phyloP scores from a whole-genome alignment of 2,888 invertebrate genomes.

The Hemithea aestivaria region DNA sequence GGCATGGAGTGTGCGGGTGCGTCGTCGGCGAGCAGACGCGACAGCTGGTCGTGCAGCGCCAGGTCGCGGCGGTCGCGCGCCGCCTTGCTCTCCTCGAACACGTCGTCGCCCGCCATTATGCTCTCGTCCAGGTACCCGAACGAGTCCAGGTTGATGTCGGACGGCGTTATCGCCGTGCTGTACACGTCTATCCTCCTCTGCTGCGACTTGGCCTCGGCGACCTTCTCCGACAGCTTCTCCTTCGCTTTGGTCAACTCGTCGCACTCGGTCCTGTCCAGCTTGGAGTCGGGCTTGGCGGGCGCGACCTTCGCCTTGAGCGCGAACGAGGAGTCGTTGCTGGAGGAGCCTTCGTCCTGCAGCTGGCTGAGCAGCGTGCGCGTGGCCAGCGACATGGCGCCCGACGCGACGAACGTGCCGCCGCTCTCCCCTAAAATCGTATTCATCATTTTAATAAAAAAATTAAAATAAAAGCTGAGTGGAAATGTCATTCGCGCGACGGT shows the following conservation, averaged over 20 bases:
- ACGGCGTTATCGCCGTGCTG: conserved; percentile 72
- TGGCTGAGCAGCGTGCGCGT: conserved; percentile 73
- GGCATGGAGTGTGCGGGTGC: conserved; percentile 60
- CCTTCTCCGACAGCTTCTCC: conserved; percentile 66
- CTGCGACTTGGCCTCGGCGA: conserved; percentile 61
- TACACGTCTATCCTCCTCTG: conserved; percentile 75
- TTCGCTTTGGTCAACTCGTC: conserved; percentile 67
- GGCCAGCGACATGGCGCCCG: conserved; percentile 61
- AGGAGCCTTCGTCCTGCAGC: conserved; percentile 75
- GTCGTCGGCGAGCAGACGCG: conserved; percentile 60
- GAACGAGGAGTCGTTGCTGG: conserved; percentile 75
- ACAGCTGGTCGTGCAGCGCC: conserved; percentile 55
- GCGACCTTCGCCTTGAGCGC: conserved; percentile 56
- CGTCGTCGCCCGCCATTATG: conserved; percentile 69
- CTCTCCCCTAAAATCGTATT: conserved; percentile 63
- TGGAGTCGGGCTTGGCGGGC: conserved; percentile 43
- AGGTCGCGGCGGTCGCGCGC: conserved; percentile 29
- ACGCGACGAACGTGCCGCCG: conserved; percentile 59
- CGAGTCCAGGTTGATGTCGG: conserved; percentile 75
- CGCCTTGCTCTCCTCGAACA: conserved; percentile 51
- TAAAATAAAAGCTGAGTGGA: conserved; percentile 34
- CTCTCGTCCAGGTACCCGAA: conserved; percentile 74
- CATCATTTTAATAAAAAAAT: conserved; percentile 36
- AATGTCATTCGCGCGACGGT: conserved; percentile 21
- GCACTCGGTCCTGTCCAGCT: conserved; percentile 54